Conservation (phyloP, 2,797 vertebrate genomes). For the Sibirionetta formosa region DNA sequence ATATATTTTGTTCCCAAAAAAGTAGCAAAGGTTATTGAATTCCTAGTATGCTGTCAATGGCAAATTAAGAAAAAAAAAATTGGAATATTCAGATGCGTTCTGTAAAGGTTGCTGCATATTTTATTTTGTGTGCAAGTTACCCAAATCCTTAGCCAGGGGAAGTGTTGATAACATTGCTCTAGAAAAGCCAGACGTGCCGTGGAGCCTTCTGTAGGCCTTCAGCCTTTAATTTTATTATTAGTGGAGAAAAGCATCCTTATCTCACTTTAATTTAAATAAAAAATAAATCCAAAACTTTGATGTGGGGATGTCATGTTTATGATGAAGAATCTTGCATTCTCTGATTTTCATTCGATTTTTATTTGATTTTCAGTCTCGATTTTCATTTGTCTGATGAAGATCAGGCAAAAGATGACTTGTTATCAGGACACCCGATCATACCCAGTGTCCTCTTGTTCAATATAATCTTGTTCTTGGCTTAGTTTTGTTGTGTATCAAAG, state of each 20-base stretch:
- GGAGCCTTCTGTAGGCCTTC: not conserved
- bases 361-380: not conserved
- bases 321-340: not conserved
- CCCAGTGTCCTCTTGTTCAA: not conserved
- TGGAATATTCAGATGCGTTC: slow-evolving; percentile 15
- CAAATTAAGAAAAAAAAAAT: not conserved
- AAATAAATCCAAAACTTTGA: not conserved
- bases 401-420: not conserved
- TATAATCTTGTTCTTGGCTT: not conserved
- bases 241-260: not conserved
- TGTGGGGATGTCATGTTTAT: not conserved
- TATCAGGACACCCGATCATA: not conserved
- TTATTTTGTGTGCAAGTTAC: not conserved
- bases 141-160: not conserved
- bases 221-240: not conserved
- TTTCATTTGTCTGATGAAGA: not conserved
- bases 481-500: not conserved
- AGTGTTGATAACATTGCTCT: not conserved
- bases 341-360: not conserved
- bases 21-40: slow-evolving; percentile 2
- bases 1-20: not conserved
- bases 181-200: not conserved
- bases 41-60: not conserved
- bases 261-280: not conserved
- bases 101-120: not conserved